A percentile compares a stretch with the other conserved stretches of the same genome.
Evolutionary conservation across 64 coral and sea anemone species (phyloP).

Genomic region (Porites australiensis): DNA sequence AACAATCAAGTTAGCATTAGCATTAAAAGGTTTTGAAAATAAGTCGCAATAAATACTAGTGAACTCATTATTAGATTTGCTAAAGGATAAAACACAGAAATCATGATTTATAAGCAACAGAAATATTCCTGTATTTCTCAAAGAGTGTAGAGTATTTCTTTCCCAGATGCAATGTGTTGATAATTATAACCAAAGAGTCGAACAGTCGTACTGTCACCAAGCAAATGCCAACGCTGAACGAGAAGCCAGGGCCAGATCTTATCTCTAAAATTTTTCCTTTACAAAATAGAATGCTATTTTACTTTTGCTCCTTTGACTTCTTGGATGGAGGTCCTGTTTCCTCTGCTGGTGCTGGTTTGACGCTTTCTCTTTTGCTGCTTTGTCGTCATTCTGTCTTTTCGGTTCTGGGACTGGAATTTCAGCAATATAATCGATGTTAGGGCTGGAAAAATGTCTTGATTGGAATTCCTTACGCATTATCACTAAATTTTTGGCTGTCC

Average conservation of each 20-base stretch:
- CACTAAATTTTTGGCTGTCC: neutral
- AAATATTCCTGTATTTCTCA: slow-evolving; percentile 26
- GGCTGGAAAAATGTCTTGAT: too few relatives aligned
- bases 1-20: slow-evolving; percentile 9
- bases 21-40: slow-evolving; percentile 46
- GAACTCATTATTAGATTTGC: slow-evolving; percentile 55
- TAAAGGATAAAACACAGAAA: slow-evolving; percentile 51
- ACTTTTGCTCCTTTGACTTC: slow-evolving; percentile 54
- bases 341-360: slow-evolving; percentile 14
- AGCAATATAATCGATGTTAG: too few relatives aligned
- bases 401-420: too few relatives aligned
- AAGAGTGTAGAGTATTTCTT: slow-evolving; percentile 43
- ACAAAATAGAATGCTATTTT: slow-evolving; percentile 50
- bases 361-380: slow-evolving; percentile 24
- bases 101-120: slow-evolving; percentile 33
- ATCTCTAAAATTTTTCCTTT: slow-evolving; percentile 31
- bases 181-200: neutral
- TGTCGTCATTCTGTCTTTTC: neutral
- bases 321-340: slow-evolving; percentile 52
- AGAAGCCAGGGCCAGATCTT: slow-evolving; percentile 54
- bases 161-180: slow-evolving; percentile 39
- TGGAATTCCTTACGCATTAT: too few relatives aligned
- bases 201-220: slow-evolving; percentile 9
- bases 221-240: slow-evolving; percentile 41
- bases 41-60: slow-evolving; percentile 56